Conservation (phyloP, 2,797 vertebrate genomes). For the Mormyrus hasselquistii region DNA sequence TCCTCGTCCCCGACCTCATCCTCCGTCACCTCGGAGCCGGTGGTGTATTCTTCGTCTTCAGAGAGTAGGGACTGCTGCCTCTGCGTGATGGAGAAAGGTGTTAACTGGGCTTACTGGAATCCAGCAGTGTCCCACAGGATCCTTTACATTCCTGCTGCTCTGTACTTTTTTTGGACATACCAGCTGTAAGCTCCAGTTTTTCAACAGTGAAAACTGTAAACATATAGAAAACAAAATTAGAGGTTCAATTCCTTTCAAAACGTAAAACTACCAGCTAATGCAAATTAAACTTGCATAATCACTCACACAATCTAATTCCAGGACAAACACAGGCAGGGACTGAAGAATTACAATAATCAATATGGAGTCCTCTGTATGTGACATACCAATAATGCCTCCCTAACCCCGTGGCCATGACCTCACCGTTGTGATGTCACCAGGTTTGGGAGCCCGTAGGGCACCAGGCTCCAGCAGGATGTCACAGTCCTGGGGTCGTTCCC, state of each 20-base stretch:
- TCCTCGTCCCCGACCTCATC: slow-evolving; percentile 97
- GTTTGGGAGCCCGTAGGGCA: slow-evolving; percentile 62
- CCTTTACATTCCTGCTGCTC: background rate
- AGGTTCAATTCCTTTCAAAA: background rate
- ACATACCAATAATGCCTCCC: background rate
- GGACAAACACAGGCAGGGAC: background rate
- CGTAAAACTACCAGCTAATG: background rate
- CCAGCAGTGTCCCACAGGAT: background rate
- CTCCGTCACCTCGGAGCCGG: slow-evolving; percentile 94
- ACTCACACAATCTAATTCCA: background rate
- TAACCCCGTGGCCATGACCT: slow-evolving; percentile 42
- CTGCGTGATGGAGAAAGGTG: slow-evolving; percentile 44
- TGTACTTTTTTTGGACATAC: slow-evolving; percentile 56
- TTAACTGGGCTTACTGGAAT: background rate
- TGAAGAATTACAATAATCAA: background rate
- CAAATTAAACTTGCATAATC: background rate
- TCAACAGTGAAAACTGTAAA: slow-evolving; percentile 84
- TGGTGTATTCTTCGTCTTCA: slow-evolving; percentile 96
- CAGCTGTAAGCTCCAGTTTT: slow-evolving; percentile 92
- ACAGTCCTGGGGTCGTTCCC: slow-evolving; percentile 70
- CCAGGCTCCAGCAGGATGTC: slow-evolving; percentile 75
- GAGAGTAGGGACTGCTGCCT: slow-evolving; percentile 84
- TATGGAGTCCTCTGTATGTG: background rate
- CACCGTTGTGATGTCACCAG: slow-evolving; percentile 77
- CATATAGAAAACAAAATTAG: slow-evolving; percentile 30